Conservation (phyloP, 2,113 vertebrate genomes). For the Tragulus kanchil region DNA sequence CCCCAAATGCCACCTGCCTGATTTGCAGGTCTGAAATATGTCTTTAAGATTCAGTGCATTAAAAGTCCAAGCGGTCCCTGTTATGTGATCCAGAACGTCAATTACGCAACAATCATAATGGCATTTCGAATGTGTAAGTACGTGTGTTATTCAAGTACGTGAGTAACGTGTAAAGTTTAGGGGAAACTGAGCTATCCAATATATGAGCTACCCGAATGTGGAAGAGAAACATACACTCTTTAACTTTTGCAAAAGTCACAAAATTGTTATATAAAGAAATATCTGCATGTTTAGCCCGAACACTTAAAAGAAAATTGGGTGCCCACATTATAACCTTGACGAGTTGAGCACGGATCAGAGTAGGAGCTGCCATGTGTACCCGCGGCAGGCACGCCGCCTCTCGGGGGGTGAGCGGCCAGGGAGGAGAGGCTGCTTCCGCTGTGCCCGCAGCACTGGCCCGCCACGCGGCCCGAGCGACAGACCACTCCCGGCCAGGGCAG, state of each 20-base stretch:
- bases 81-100: neutral
- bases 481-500: accelerated
- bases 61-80: neutral
- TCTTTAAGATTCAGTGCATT: neutral
- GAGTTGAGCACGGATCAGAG: neutral
- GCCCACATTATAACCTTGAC: neutral
- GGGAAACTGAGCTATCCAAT: neutral
- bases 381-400: accelerated
- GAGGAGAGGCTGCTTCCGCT: accelerated
- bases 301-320: neutral
- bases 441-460: accelerated
- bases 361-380: accelerated
- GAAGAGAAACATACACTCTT: neutral
- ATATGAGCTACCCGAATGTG: neutral
- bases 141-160: neutral
- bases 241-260: neutral
- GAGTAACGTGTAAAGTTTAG: neutral
- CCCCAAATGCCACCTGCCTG: neutral
- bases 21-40: neutral
- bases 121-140: neutral
- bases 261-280: neutral
- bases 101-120: no score
- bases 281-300: neutral
- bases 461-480: accelerated
- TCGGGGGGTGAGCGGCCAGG: accelerated